phyloP scores from a whole-genome alignment of 2,888 invertebrate genomes.

The Conchocele bisecta region DNA sequence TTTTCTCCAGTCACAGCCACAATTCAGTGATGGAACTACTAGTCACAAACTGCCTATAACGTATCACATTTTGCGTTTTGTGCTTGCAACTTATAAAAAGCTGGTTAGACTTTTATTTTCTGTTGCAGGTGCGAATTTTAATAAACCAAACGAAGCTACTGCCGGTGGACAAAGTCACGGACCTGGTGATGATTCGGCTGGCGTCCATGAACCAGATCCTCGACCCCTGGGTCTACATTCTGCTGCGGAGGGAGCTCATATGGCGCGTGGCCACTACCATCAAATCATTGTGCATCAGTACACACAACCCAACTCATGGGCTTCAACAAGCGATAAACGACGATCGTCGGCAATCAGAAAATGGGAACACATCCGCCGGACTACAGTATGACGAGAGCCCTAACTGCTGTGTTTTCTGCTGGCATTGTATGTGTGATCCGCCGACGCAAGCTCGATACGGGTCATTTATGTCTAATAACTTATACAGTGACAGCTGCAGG shows the following conservation, averaged over 20 bases:
- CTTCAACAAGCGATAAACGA: slow-evolving; percentile 1
- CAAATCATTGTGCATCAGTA: slow-evolving; percentile 41
- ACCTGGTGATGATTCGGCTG: slow-evolving; percentile 76
- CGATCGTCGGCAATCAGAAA: slow-evolving; percentile 6
- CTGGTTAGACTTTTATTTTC: slow-evolving; percentile 3
- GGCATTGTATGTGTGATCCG: slow-evolving; percentile 69
- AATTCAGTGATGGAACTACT: too few relatives aligned
- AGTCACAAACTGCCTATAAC: too few relatives aligned
- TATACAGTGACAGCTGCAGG: too few relatives aligned
- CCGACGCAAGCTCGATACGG: too few relatives aligned
- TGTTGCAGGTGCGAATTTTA: slow-evolving; percentile 62
- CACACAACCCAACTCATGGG: slow-evolving; percentile 2
- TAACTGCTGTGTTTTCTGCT: slow-evolving; percentile 66
- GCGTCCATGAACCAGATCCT: slow-evolving; percentile 81
- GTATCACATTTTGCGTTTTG: too few relatives aligned
- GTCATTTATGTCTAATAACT: too few relatives aligned
- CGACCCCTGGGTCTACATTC: slow-evolving; percentile 83
- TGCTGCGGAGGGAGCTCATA: slow-evolving; percentile 77
- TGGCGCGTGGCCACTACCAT: slow-evolving; percentile 61
- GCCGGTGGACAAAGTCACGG: slow-evolving; percentile 57
- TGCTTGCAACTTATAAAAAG: too few relatives aligned
- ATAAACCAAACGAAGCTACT: slow-evolving; percentile 64
- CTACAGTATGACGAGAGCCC: slow-evolving; percentile 43
- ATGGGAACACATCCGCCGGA: slow-evolving; percentile 6
- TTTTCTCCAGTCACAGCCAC: too few relatives aligned